These are phyloP conservation scores for Fundulus diaphanus DNA, from an alignment of 2,797 vertebrate species.

Conservation along the genomic window DNA sequence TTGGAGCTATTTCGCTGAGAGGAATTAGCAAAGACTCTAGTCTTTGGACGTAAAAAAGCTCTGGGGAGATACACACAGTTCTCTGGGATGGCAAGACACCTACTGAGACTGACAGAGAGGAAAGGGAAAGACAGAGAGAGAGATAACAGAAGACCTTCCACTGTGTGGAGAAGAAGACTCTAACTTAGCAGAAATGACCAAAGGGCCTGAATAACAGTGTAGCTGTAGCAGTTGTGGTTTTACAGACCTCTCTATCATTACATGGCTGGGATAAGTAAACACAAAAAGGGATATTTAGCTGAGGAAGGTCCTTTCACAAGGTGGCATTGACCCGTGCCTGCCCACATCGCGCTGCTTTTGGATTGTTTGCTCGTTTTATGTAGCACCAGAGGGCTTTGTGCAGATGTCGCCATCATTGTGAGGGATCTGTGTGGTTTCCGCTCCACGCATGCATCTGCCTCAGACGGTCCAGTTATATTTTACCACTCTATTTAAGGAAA, in stretches of 20 bases:
- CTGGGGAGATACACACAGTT: background rate
- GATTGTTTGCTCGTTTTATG: slow-evolving; percentile 40
- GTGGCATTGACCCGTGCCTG: slow-evolving; percentile 32
- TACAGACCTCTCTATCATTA: slow-evolving; percentile 68
- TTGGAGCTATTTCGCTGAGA: background rate
- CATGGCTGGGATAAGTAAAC: slow-evolving; percentile 55
- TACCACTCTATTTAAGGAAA: slow-evolving; percentile 20
- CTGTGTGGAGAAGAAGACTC: slow-evolving; percentile 25
- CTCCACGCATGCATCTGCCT: slow-evolving; percentile 5
- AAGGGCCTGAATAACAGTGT: slow-evolving; percentile 30
- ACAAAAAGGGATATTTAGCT: slow-evolving; percentile 37
- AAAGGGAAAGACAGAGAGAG: background rate
- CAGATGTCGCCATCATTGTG: slow-evolving; percentile 27
- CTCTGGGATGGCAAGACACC: background rate
- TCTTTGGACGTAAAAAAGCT: background rate
- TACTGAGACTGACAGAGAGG: background rate
- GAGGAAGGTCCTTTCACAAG: slow-evolving; percentile 44
- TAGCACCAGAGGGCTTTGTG: slow-evolving; percentile 10
- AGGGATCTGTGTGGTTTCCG: slow-evolving; percentile 30
- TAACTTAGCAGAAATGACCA: slow-evolving; percentile 29
- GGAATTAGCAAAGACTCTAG: background rate
- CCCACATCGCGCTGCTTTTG: slow-evolving; percentile 54
- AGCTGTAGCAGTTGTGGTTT: slow-evolving; percentile 44
- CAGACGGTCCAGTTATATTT: background rate
- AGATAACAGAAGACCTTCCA: slow-evolving; percentile 18